Evolutionary conservation across 2,888 invertebrate genomes (phyloP), one percentile per base, ranked within the genome.

Genomic region (Empis stercorea): DNA sequence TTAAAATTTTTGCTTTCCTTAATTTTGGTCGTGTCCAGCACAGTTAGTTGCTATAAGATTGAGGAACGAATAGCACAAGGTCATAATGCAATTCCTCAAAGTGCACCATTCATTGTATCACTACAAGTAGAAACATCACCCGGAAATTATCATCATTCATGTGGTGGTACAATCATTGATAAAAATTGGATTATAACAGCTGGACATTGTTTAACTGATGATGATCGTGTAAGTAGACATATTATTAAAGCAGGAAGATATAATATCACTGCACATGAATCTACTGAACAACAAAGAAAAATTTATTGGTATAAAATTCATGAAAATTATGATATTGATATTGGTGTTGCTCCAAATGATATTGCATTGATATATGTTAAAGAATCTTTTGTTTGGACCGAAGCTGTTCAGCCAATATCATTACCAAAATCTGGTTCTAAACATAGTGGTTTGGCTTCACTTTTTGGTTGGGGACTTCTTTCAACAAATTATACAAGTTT

Each of bases 391-490:
- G 14, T 23, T 11, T 48, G 43, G 43, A 46, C 38, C 5, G 20
- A 48, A 2, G 17, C 15, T 16, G 48, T 48, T 6, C n/a, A 46
- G 30, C 46, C 46, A 23, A 49, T 49, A 30, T 7, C 16, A 15
- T 46, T 49, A 27, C 46, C 49, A 14, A 9, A 36, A 30, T 23
- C 27, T 11, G 30, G 36, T 30, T 6, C 16, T 10, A 41, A 43
- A n/a, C 34, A 30, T 15, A 14, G 30, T 15, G 46, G 44, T n/a
- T 5, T 13, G n/a, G 32, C 34, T 23, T 20, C 17, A 20, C 14
- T 49, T 4, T 49, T 37, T 23, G 49, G 49, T 20, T 49, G 49
- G 49, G 49, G 49, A 9, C 13, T 42, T 13, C 46, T 47, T 4
- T 44, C 48, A 14, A 45, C 23, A 11, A 23, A 34, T 9, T 11